Evolutionary conservation across 2,888 invertebrate genomes (phyloP).

Genomic region (Macroteleia sp.): DNA sequence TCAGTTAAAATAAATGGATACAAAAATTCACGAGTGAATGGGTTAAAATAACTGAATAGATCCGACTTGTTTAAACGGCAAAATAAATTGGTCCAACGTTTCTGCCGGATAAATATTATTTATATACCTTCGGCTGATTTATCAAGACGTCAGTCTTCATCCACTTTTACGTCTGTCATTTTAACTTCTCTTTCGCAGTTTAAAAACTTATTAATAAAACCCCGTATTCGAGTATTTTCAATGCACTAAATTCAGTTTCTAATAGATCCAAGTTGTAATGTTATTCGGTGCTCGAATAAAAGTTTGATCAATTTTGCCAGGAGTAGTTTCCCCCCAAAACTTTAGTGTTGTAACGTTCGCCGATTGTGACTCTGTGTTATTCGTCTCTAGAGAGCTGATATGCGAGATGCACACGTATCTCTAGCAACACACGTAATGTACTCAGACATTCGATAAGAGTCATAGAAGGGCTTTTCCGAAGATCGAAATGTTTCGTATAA

Average conservation of each 20-base stretch:
- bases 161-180: background rate
- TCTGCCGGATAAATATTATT: too few relatives aligned
- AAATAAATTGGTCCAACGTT: too few relatives aligned
- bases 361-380: conserved; percentile 45
- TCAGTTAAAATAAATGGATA: too few relatives aligned
- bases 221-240: background rate
- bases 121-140: too few relatives aligned
- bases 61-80: too few relatives aligned
- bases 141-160: too few relatives aligned
- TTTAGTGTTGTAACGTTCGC: conserved; percentile 21
- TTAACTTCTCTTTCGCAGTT: background rate
- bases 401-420: conserved; percentile 44
- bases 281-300: conserved; percentile 25
- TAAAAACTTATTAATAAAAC: too few relatives aligned
- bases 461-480: conserved; percentile 1
- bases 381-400: conserved; percentile 49
- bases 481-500: conserved; percentile 19
- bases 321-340: conserved; percentile 6
- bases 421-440: conserved; percentile 27
- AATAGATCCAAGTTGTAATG: conserved; percentile 6
- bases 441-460: conserved; percentile 33
- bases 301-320: conserved; percentile 46
- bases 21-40: too few relatives aligned
- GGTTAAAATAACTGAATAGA: too few relatives aligned
- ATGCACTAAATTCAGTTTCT: background rate